Evolutionary conservation across 2,888 invertebrate species (phyloP).

Genomic region (Encarsia formosa): DNA sequence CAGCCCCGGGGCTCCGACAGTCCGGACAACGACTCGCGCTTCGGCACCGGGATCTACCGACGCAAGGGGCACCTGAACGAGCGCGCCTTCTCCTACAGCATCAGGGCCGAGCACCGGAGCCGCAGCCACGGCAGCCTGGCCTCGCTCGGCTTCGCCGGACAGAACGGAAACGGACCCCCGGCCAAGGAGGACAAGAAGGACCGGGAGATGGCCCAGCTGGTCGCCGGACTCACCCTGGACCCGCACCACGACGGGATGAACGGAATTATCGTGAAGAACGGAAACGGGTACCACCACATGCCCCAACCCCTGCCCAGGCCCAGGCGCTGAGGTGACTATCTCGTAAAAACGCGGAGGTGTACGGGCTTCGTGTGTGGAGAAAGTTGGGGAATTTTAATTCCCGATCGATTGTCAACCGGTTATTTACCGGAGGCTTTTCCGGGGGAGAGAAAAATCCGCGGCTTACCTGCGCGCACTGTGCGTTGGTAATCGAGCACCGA

Average conservation of each 20-base stretch:
- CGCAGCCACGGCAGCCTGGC: conserved; percentile 89
- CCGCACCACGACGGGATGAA: conserved; percentile 57
- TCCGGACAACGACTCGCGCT: conserved; percentile 57
- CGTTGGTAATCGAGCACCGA: too few species aligned
- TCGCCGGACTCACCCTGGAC: conserved; percentile 81
- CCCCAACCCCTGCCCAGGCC: conserved; percentile 49
- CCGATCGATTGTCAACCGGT: too few species aligned
- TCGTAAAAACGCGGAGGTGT: too few species aligned
- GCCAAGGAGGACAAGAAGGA: conserved; percentile 67
- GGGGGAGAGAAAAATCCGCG: conserved; percentile 19
- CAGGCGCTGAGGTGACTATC: conserved; percentile 45
- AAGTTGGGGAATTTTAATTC: too few species aligned
- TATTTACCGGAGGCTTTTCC: too few species aligned
- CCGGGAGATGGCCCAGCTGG: conserved; percentile 87
- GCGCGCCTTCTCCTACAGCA: conserved; percentile 89
- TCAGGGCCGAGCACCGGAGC: conserved; percentile 88
- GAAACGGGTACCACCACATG: conserved; percentile 41
- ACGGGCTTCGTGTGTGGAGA: too few species aligned
- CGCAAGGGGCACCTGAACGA: conserved; percentile 91
- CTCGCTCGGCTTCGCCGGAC: conserved; percentile 75
- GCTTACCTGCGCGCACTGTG: neutral
- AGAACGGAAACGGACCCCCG: conserved; percentile 24
- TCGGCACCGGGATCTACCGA: conserved; percentile 80
- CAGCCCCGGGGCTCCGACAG: conserved; percentile 35
- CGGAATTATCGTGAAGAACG: conserved; percentile 58